Base-by-base conservation (phyloP, 2,888 invertebrate genomes). In the Atethmia centrago region DNA sequence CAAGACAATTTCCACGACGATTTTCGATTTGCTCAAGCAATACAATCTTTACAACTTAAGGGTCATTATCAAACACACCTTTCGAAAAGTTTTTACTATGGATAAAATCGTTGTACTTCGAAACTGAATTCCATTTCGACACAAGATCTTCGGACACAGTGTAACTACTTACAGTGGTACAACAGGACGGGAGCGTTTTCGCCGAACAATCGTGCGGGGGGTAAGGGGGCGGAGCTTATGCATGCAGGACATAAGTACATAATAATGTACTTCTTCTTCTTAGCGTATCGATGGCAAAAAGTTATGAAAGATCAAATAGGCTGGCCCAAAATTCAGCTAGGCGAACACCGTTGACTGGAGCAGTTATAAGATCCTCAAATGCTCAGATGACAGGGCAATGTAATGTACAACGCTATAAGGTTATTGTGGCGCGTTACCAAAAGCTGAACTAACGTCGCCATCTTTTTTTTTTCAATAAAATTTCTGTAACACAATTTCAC, bases 121-220 rank as follows among this genome's bases (percentile, higher is more conserved):
- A 89, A 82, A 88, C 85, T 80, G 80, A 87, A 89, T 89, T 88
- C 75, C 70, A 88, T 90, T 90, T 87, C 74, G 63, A 80, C 85
- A 70, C 82, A 80, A 74, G 74, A 81, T 83, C 86, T 85, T 55
- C 14, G 16, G 36, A 21, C 56, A 56, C 31, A 66, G 56, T 31
- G 1, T 28, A 45, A 19, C 16, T 36, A 14, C 28, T 63, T 40
- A 28, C 53, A 47, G 63, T 73, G 21, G 25, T 28, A 19, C 75
- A 73, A 73, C 14, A 36, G 19, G 8, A 9, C 16, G 25, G 10
- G 12, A 16, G 4, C 16, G 25, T 25, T 31, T 45, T 53, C 31
- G 7, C 21, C 16, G 3, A 28, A 16, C 14, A 55, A 25, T 16
- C 25, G 7, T 19, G 42, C n/a, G 25, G 0, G 3, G 10, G 19